Conservation (phyloP, 2,113 vertebrate genomes). For the Pleuronectes platessa region DNA sequence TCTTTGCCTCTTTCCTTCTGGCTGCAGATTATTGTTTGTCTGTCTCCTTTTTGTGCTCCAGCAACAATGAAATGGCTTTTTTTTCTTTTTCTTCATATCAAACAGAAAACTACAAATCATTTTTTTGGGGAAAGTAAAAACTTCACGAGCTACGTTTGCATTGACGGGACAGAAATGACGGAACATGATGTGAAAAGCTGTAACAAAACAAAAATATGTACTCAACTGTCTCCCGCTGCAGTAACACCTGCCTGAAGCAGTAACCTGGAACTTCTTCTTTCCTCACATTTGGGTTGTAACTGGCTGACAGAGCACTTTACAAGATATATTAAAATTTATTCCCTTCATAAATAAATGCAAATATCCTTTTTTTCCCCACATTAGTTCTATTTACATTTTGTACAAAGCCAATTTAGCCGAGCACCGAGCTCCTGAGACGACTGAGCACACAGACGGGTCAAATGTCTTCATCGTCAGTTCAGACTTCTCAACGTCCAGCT, state of each 20-base stretch:
- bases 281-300: slow-evolving; percentile 75
- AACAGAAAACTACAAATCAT: slow-evolving; percentile 36
- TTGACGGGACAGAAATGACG: slow-evolving; percentile 29
- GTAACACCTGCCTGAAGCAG: slow-evolving; percentile 79
- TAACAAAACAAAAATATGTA: slow-evolving; percentile 63
- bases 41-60: slow-evolving; percentile 30
- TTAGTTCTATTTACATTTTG: slow-evolving; percentile 81
- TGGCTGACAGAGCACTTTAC: slow-evolving; percentile 76
- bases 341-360: slow-evolving; percentile 87
- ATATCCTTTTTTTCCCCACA: slow-evolving; percentile 64
- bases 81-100: slow-evolving; percentile 48
- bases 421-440: slow-evolving; percentile 17
- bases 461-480: slow-evolving; percentile 29
- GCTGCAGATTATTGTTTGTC: neutral
- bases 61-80: slow-evolving; percentile 26
- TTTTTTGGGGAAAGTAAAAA: slow-evolving; percentile 25
- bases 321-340: slow-evolving; percentile 87
- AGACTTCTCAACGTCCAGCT: neutral
- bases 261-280: slow-evolving; percentile 73
- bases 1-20: slow-evolving; percentile 50
- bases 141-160: slow-evolving; percentile 48
- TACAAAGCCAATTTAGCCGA: slow-evolving; percentile 57
- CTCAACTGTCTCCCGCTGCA: slow-evolving; percentile 63
- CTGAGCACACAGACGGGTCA: slow-evolving; percentile 16
- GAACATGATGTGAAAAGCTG: slow-evolving; percentile 54